Base-by-base conservation (phyloP, 2,888 invertebrate species). In the Allygus modestus region DNA sequence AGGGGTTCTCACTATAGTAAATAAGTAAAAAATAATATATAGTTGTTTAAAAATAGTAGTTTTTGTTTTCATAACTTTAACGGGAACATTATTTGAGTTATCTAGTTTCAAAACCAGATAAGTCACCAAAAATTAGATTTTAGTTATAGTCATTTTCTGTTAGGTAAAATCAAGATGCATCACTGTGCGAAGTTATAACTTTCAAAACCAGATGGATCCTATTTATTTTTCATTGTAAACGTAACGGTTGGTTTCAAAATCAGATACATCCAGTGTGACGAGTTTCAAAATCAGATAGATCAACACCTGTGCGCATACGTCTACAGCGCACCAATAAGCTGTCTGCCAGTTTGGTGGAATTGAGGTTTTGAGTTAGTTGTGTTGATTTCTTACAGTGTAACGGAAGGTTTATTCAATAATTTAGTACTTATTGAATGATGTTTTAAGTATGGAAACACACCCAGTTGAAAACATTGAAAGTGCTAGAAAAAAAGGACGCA, bases 41-140 rank as follows among this genome's bases (percentile, higher is more conserved):
- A n/a, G n/a, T n/a, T n/a, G n/a, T n/a, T n/a, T n/a, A n/a, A n/a
- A n/a, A n/a, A n/a, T n/a, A n/a, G n/a, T n/a, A n/a, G n/a, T n/a
- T n/a, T n/a, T n/a, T n/a, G n/a, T n/a, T n/a, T n/a, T n/a, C n/a
- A n/a, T n/a, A n/a, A n/a, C n/a, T n/a, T n/a, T n/a, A n/a, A n/a
- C n/a, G n/a, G n/a, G n/a, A n/a, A n/a, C n/a, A n/a, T 37, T 12
- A 61, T 23, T 11, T 61, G 61, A 61, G 61, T 61, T 20, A 15
- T 61, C 12, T 61, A 61, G 61, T 61, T 61, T 61, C 61, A 61
- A 61, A 61, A 61, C 61, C 12, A 61, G 61, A 7, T 61, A 61
- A 7, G 17, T 61, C 61, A 5, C 4, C 17, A 15, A 9, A 9
- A 9, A 9, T 11, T 46, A 4, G 17, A 46, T 9, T 9, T 15